These are phyloP conservation scores for Metalampra italica DNA, from an alignment of 2,888 invertebrate species.

Conservation along the genomic window DNA sequence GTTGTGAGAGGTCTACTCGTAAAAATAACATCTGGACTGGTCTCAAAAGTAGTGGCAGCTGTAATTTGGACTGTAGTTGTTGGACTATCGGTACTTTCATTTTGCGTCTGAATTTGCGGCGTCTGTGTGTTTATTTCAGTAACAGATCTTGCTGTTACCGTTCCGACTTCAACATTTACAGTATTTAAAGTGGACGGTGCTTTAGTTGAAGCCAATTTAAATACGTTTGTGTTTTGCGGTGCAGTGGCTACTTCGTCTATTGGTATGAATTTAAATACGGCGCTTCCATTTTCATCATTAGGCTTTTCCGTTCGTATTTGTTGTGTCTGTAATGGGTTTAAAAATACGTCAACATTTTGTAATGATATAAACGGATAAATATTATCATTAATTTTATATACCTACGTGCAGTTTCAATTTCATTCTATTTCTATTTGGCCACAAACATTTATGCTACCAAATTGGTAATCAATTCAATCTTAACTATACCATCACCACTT, in stretches of 20 bases:
- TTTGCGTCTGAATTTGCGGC: slow-evolving; percentile 43
- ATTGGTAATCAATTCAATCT: background rate
- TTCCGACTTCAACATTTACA: slow-evolving; percentile 38
- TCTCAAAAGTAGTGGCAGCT: slow-evolving; percentile 12
- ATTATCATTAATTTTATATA: background rate
- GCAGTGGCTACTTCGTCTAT: slow-evolving; percentile 63
- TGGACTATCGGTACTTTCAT: slow-evolving; percentile 27
- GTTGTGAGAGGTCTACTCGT: slow-evolving; percentile 23
- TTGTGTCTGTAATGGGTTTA: slow-evolving; percentile 64
- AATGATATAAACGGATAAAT: background rate
- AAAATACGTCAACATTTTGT: slow-evolving; percentile 11
- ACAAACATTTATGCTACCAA: no score
- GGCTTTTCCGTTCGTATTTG: slow-evolving; percentile 75
- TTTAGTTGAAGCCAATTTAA: slow-evolving; percentile 61
- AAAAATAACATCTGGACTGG: slow-evolving; percentile 11
- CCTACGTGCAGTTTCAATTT: background rate
- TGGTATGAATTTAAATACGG: slow-evolving; percentile 71
- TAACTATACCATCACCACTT: slow-evolving; percentile 50
- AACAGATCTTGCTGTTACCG: slow-evolving; percentile 33
- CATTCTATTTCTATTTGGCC: no score
- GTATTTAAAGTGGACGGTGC: slow-evolving; percentile 38
- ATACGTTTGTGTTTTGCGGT: slow-evolving; percentile 62
- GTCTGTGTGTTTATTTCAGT: slow-evolving; percentile 58
- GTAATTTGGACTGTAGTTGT: slow-evolving; percentile 30
- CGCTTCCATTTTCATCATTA: slow-evolving; percentile 50